Base-by-base conservation (phyloP, 1,140 invertebrate genomes). In the Cyphomyrmex costatus region DNA sequence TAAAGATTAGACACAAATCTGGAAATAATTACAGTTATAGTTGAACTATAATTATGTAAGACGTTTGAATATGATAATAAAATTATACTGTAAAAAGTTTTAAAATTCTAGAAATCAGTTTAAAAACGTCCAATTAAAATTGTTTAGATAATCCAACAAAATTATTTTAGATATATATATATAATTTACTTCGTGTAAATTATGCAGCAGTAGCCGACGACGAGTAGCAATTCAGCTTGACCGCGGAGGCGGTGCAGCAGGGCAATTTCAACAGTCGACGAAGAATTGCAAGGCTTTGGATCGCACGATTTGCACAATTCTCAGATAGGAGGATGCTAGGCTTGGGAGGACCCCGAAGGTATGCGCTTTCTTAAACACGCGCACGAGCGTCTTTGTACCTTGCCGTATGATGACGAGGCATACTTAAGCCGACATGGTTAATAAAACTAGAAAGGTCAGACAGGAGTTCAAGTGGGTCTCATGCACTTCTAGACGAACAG, bases 381-480 rank as follows among this genome's bases (percentile, higher is more conserved):
- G 79, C 82, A 71, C 65, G 73, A 87, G 16, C 53, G 73, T 42
- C 89, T 93, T 90, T 86, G 89, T 77, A 80, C 73, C 70, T 79
- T 79, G 83, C 78, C 56, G 65, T 70, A 86, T 87, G 91, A 93
- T 92, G 93, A 93, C 90, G 92, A 91, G 86, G 91, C 91, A 93
- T 91, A 87, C 86, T 89, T 90, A 63, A 90, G 63, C 56, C 85
- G 85, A 92, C 86, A 80, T 91, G 87, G 92, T 88, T 92, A 93
- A 93, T 93, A 93, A 94, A 93, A 93, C 86, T 70, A 91, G 91
- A 94, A 94, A 94, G 93, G 93, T 94, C 92, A 93, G 80, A 74
- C 30, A 84, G 84, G 78, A 84, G 92, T 93, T 93, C 90, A 91
- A 91, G 87, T 89, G 68, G 86, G 30, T 68, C 60, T 90, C 33